phyloP scores from a whole-genome alignment of 2,797 vertebrate species.

The Anabas testudineus region DNA sequence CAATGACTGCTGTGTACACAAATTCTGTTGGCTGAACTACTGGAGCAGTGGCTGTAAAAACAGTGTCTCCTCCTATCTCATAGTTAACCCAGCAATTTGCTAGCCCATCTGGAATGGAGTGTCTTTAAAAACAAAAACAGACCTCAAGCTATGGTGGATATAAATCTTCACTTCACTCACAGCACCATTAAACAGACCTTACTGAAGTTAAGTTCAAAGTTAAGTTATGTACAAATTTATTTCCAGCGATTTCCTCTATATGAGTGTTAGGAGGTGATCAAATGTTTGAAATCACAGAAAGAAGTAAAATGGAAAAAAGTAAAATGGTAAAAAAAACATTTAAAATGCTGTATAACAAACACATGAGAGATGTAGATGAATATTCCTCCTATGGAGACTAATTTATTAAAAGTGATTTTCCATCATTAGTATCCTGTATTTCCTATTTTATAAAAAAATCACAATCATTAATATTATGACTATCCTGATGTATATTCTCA shows the following conservation, averaged over 20 bases:
- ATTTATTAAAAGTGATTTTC: no score
- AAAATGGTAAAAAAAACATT: no score
- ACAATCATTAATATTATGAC: no score
- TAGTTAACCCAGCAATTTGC: constrained; percentile 30
- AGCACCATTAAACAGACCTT: neutral
- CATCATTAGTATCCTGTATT: no score
- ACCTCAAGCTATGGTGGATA: neutral
- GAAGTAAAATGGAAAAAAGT: no score
- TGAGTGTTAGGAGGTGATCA: neutral
- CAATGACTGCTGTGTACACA: neutral
- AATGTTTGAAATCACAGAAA: neutral
- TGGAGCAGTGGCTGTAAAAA: constrained; percentile 31
- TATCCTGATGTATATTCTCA: neutral
- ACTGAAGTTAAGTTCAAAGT: neutral
- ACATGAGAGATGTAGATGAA: neutral
- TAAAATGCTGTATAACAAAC: no score
- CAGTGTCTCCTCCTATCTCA: constrained; percentile 4
- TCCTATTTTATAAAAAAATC: no score
- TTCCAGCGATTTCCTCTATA: neutral
- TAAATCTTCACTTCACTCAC: neutral
- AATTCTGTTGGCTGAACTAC: constrained; percentile 2
- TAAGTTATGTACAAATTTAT: constrained; percentile 6
- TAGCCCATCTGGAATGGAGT: constrained; percentile 16
- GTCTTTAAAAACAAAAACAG: constrained; percentile 32
- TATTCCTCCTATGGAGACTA: no score